Evolutionary conservation across 2,113 vertebrate genomes (phyloP).

Genomic region (Polypterus senegalus): DNA sequence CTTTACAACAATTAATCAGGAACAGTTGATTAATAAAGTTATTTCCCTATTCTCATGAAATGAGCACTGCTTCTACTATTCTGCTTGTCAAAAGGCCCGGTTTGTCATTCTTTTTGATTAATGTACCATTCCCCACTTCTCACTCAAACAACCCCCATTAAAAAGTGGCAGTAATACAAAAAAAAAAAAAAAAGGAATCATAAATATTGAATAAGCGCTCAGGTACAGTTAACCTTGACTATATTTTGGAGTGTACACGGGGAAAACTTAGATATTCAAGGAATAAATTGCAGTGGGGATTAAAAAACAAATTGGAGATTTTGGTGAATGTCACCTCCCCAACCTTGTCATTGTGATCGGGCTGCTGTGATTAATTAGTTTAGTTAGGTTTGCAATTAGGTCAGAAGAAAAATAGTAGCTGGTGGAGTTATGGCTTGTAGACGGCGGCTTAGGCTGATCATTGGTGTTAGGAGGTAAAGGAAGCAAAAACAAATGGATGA

Average conservation of each 20-base stretch:
- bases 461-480: neutral
- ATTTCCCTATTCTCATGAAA: conserved; percentile 47
- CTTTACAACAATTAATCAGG: conserved; percentile 83
- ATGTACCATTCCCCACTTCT: conserved; percentile 58
- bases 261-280: conserved; percentile 44
- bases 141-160: conserved; percentile 11
- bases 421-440: neutral
- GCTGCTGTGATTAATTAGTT: conserved; percentile 79
- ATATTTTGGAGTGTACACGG: conserved; percentile 49
- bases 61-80: conserved; percentile 37
- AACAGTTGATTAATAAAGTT: conserved; percentile 75
- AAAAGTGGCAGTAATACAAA: conserved; percentile 57
- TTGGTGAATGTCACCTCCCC: conserved; percentile 72
- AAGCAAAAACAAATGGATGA: too few species aligned
- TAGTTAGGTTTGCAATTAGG: conserved; percentile 66
- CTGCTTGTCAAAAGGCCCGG: conserved; percentile 56
- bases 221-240: conserved; percentile 59
- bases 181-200: conserved; percentile 49
- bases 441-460: neutral
- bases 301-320: conserved; percentile 48
- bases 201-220: conserved; percentile 66
- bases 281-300: conserved; percentile 56
- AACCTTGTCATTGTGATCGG: conserved; percentile 75
- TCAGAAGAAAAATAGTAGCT: conserved; percentile 32
- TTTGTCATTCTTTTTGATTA: conserved; percentile 88